Evolutionary conservation across 1,140 invertebrate species (phyloP), one percentile per base, ranked within the genome.

Genomic region (Dysdera silvatica): DNA sequence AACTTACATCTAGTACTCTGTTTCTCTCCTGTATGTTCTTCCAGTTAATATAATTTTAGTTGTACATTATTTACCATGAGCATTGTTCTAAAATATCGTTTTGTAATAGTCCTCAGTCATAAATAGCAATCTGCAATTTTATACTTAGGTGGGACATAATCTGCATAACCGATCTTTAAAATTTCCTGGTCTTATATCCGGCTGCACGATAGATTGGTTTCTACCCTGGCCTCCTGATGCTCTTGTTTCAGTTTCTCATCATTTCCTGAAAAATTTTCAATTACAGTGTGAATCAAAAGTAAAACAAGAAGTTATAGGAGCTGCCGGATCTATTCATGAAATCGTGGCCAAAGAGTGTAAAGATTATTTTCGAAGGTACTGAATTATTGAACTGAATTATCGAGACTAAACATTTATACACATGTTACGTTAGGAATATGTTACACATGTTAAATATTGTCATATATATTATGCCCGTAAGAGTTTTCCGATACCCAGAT

Each of bases 161-260:
- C 91, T 91, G 68, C 76, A 88, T 61, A 76, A 71, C 23, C 70
- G 92, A 64, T 89, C 93, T 2, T 81, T 95, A 72, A 84, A 91
- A 70, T 98, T 97, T 75, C 94, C 95, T 10, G 93, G 92, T 23
- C 78, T 97, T 20, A 93, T 96, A 70, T 94, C 91, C 29, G 93
- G 93, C 20, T 97, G 94, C 73, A 97, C 93, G 0, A 91, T 97
- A 62, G 91, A 97, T 74, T 97, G 94, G 94, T 95, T 96, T 73
- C 92, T 95, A 74, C 89, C 93, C 16, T 98, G 95, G 94, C 94
- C 94, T 1, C 89, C 87, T 75, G 91, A 97, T 78, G 95, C 95
- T 41, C 77, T 98, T 24, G 85, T 96, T 33, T 83, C 88, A 32
- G 95, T 98, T 12, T 92, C 93, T 10, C 81, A 87, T 72, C 93